A percentile compares a stretch with the other conserved stretches of the same genome.
phyloP scores from a whole-genome alignment of 2,888 invertebrate species.

The Metopia argyrocephala region DNA sequence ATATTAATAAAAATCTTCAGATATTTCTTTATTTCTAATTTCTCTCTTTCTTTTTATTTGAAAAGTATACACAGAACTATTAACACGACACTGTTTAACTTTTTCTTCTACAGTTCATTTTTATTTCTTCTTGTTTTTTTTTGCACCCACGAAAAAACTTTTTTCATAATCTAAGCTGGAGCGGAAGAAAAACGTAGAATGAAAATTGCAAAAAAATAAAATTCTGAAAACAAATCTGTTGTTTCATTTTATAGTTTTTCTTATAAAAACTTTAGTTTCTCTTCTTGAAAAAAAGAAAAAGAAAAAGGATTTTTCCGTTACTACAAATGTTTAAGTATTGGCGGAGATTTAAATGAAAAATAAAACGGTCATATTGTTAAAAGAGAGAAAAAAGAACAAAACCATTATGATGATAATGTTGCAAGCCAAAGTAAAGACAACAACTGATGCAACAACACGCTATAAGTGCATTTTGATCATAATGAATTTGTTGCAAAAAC shows the following conservation, averaged over 20 bases:
- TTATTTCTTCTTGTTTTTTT: slow-evolving; percentile 1
- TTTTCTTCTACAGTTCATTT: slow-evolving; percentile 24
- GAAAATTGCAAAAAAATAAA: neutral
- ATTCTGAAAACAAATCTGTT: slow-evolving; percentile 36
- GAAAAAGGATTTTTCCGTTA: slow-evolving; percentile 14
- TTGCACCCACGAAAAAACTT: slow-evolving; percentile 30
- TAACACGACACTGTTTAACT: slow-evolving; percentile 59
- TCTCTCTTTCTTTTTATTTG: neutral
- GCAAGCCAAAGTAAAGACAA: neutral
- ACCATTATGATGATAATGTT: neutral
- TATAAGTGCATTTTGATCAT: slow-evolving; percentile 17
- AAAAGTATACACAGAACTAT: slow-evolving; percentile 39
- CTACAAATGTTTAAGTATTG: slow-evolving; percentile 32
- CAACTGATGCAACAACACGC: neutral
- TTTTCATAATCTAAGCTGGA: slow-evolving; percentile 39
- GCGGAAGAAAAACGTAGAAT: neutral
- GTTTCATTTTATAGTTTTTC: slow-evolving; percentile 41
- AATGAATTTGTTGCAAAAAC: slow-evolving; percentile 13
- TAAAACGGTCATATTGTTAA: slow-evolving; percentile 34
- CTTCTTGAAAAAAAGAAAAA: neutral
- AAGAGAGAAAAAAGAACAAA: slow-evolving; percentile 12
- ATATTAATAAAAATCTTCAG: slow-evolving; percentile 58
- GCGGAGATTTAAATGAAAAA: slow-evolving; percentile 35
- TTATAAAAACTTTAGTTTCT: neutral
- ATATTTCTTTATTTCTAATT: neutral